phyloP scores from a whole-genome alignment of 2,797 vertebrate species.

The Betta splendens region DNA sequence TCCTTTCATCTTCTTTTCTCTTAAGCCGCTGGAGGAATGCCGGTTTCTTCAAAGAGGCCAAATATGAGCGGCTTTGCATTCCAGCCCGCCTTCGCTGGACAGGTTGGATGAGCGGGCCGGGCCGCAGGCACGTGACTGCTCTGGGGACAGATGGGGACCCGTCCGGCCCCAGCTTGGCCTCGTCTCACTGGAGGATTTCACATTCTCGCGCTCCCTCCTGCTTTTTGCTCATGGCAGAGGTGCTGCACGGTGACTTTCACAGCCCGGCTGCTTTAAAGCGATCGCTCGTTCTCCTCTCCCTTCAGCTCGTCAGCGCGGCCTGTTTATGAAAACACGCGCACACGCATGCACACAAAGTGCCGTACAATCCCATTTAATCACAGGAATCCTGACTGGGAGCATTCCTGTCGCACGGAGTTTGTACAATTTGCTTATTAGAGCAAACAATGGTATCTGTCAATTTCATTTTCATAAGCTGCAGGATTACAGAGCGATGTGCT shows the following conservation, averaged over 20 bases:
- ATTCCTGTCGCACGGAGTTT: constrained; percentile 62
- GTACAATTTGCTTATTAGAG: constrained; percentile 64
- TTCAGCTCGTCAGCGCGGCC: background rate
- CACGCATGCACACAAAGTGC: constrained; percentile 5
- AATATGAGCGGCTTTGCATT: constrained; percentile 42
- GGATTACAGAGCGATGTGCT: constrained; percentile 60
- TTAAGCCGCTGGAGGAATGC: constrained; percentile 38
- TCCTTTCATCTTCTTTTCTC: constrained; percentile 42
- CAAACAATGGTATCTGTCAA: constrained; percentile 68
- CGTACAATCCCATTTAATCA: constrained; percentile 57
- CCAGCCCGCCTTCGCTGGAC: constrained; percentile 31
- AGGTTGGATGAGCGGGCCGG: constrained; percentile 25
- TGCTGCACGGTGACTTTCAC: too few species aligned
- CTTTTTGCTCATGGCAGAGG: too few species aligned
- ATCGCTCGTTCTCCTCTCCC: too few species aligned
- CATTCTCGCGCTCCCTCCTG: constrained; percentile 16
- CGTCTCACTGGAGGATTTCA: constrained; percentile 9
- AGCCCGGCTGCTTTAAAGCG: too few species aligned
- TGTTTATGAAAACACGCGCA: constrained; percentile 11
- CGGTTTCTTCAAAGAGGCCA: constrained; percentile 24
- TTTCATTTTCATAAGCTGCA: constrained; percentile 69
- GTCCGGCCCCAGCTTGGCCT: constrained; percentile 6
- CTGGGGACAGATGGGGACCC: constrained; percentile 50
- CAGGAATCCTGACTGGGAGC: constrained; percentile 67
- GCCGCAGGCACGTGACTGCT: constrained; percentile 37